These are phyloP conservation scores for Desoria tigrina DNA, from an alignment of 2,888 invertebrate species.

Conservation along the genomic window DNA sequence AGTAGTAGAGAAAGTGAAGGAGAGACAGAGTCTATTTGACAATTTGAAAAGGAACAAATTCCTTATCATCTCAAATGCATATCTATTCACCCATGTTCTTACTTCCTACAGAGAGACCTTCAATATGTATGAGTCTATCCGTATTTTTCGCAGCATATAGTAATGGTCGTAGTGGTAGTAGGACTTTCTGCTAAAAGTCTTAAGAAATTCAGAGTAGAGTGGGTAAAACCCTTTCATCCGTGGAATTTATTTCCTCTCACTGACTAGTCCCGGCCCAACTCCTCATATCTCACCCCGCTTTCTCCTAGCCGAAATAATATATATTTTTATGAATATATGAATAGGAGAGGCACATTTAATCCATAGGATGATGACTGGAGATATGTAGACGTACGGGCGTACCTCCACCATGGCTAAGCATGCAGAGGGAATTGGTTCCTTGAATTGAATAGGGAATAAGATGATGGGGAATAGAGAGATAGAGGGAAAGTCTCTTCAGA, in stretches of 20 bases:
- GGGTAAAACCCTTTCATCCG: constrained; percentile 5
- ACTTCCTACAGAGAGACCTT: too few species aligned
- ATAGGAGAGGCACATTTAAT: too few species aligned
- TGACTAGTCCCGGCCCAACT: not conserved
- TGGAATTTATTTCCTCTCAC: constrained; percentile 3
- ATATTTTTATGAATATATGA: not conserved
- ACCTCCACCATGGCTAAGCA: not conserved
- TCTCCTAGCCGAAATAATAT: not conserved
- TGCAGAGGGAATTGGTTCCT: not conserved
- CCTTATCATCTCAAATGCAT: too few species aligned
- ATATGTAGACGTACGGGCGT: not conserved
- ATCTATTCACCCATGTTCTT: too few species aligned
- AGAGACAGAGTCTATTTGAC: too few species aligned
- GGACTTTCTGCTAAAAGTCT: too few species aligned
- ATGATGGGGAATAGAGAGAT: constrained; percentile 12
- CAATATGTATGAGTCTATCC: too few species aligned
- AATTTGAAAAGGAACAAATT: too few species aligned
- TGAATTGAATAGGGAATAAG: constrained; percentile 10
- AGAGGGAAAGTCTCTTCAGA: not conserved
- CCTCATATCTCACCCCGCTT: not conserved
- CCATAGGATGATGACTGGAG: not conserved
- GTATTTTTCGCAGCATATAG: too few species aligned
- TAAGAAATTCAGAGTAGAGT: not conserved
- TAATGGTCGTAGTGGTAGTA: too few species aligned
- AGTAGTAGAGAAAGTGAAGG: too few species aligned